Percentiles rank a stretch among this genome's conserved stretches.
Evolutionary conservation across 2,113 vertebrate species (phyloP).

Genomic region (Vireo altiloquus): DNA sequence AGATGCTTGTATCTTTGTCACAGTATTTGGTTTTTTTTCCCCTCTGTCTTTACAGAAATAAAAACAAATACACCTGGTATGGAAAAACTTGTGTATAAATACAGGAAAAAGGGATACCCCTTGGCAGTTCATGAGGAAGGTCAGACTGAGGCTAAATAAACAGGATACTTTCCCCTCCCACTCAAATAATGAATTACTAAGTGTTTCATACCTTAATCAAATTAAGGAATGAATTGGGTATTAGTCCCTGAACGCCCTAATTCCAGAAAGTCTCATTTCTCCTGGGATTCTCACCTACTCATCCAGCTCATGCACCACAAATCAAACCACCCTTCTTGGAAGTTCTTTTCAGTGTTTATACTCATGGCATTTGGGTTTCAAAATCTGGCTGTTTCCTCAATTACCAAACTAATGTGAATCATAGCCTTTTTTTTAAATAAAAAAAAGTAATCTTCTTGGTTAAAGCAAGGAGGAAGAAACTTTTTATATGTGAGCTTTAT

Average conservation of each 20-base stretch:
- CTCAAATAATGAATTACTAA: constrained; percentile 13
- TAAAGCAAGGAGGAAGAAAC: not conserved
- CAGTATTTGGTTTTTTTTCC: not conserved
- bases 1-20: not conserved
- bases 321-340: not conserved
- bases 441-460: not conserved
- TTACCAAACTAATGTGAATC: not conserved
- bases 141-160: constrained; percentile 43
- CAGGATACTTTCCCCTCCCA: not conserved
- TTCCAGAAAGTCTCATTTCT: constrained; percentile 28
- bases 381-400: not conserved
- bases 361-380: not conserved
- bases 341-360: not conserved
- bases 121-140: constrained; percentile 29
- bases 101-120: constrained; percentile 42
- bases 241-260: not conserved
- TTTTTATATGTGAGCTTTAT: not conserved
- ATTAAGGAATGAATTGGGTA: not conserved
- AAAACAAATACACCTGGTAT: constrained; percentile 43
- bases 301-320: not conserved
- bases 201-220: constrained; percentile 16
- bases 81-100: constrained; percentile 20
- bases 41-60: not conserved
- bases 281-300: not conserved
- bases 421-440: not conserved